Conservation (phyloP, 2,797 vertebrate genomes). For the Pelodytes ibericus region DNA sequence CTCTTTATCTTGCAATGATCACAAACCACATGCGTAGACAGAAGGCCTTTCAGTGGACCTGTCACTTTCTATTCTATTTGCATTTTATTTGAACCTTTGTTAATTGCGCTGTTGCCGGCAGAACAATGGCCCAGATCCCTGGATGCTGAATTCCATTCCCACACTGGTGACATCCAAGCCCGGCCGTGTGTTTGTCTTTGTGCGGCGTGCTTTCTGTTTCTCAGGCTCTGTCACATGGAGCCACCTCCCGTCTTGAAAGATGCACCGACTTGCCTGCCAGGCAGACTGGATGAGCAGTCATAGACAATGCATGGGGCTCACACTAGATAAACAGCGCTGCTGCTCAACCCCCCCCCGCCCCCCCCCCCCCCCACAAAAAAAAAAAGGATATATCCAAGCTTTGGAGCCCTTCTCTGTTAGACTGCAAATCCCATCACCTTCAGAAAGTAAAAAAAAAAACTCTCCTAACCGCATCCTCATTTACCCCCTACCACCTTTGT, state of each 20-base stretch:
- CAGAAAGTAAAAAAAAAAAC: too few relatives aligned
- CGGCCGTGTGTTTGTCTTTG: constrained; percentile 16
- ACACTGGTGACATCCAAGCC: not conserved
- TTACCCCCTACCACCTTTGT: too few relatives aligned
- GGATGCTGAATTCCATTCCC: constrained; percentile 48
- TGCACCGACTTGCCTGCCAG: too few relatives aligned
- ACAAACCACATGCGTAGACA: constrained; percentile 18
- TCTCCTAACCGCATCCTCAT: too few relatives aligned
- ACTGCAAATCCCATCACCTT: too few relatives aligned
- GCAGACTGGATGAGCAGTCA: not conserved
- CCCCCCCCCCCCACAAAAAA: too few relatives aligned
- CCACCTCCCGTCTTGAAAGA: not conserved
- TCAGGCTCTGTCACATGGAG: not conserved
- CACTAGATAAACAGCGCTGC: not conserved
- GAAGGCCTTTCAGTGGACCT: constrained; percentile 8
- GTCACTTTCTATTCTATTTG: constrained; percentile 6
- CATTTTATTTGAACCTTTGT: constrained; percentile 21
- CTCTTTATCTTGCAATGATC: not conserved
- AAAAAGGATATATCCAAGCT: too few relatives aligned
- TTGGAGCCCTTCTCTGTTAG: too few relatives aligned
- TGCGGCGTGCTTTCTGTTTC: not conserved
- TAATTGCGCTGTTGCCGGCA: constrained; percentile 18
- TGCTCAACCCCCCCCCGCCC: not conserved
- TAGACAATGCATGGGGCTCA: not conserved
- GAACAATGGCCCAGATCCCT: constrained; percentile 27